Base-by-base conservation (phyloP, 2,888 invertebrate genomes). In the Ypsolopha sequella region DNA sequence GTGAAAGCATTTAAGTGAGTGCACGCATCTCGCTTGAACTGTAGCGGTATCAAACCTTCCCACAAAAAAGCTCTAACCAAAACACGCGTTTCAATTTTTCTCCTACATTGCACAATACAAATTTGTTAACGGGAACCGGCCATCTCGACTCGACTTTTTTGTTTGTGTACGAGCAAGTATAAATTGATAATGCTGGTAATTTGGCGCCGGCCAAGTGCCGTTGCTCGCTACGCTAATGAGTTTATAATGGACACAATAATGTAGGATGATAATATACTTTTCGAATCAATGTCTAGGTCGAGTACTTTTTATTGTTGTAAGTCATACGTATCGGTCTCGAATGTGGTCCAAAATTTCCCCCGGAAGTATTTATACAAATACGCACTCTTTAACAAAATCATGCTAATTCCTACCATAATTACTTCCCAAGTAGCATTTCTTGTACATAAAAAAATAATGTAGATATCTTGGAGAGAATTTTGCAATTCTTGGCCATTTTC, bases 181-280 rank as follows among this genome's bases (percentile, higher is more conserved):
- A 85, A 84, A 82, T 84, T 86, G 84, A 84, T 86, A 85, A 85
- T 86, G 82, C 75, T 76, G 81, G 85, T 86, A 85, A 86, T 86
- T 86, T 85, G 80, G 82, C 78, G 81, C 68, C 76, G 72, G 65
- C 61, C 73, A 73, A 82, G 80, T 82, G 80, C 85, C 84, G 85
- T 86, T 82, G 82, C 74, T 72, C 80, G 82, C 76, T 76, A 78
- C 76, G 76, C 84, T 85, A 85, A 86, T 85, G 84, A 81, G 74
- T 80, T 85, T 86, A 85, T 86, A 86, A 86, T 86, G 84, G 78
- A 76, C 73, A 73, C 70, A 76, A 80, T 82, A 78, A 77, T 78
- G 77, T 73, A 63, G 66, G 68, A 77, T 80, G 76, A 85, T 84
- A 72, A 80, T 80, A 82, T 80, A 81, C 77, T 80, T 79, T 77